Base-by-base conservation (phyloP, 2,888 invertebrate species). In the Tenthredo distinguenda region DNA sequence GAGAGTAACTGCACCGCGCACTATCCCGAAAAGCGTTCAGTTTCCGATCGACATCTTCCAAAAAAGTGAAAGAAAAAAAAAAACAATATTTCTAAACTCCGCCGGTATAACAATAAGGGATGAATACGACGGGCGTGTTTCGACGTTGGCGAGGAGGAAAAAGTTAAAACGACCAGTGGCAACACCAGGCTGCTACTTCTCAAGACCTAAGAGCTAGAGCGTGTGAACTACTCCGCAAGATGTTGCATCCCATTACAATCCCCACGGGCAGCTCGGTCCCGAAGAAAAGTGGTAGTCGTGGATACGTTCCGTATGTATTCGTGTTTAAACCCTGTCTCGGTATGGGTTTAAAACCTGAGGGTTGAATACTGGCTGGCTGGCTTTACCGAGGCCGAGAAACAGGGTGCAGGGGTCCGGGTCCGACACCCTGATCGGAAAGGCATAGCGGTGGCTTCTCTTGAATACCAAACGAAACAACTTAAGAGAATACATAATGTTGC, bases 241-340 rank as follows among this genome's bases (percentile, higher is more conserved):
- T 92, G 92, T 92, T 91, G 91, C 92, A 89, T 88, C 89, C 91
- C 91, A 91, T 92, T 92, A 92, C 90, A 91, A 89, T 89, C 90
- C 91, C 90, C 87, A 87, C 89, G 89, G 90, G 89, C 86, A 55
- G 72, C 15, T 12, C 15, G 6, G 31, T 10, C 18, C 12, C 5
- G 26, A 21, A 43, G 47, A 21, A 21, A 34, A 15, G n/a, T 90
- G 87, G 26, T 26, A 71, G 26, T 34, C 34, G 72, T 15, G 37
- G 47, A 55, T 15, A 37, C 43, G 15, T 58, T 2, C 58, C 12
- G 18, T 37, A 31, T 31, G 81, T 81, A 81, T 81, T 62, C 40
- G 81, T 81, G 81, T 81, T 58, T 81, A 65, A 87, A 86, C 85
- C 85, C 84, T 86, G 85, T 86, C 76, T 79, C 31, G 68, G 76